Evolutionary conservation across 2,888 invertebrate species (phyloP), one percentile per base, ranked within the genome.

Genomic region (Drosophila dives): DNA sequence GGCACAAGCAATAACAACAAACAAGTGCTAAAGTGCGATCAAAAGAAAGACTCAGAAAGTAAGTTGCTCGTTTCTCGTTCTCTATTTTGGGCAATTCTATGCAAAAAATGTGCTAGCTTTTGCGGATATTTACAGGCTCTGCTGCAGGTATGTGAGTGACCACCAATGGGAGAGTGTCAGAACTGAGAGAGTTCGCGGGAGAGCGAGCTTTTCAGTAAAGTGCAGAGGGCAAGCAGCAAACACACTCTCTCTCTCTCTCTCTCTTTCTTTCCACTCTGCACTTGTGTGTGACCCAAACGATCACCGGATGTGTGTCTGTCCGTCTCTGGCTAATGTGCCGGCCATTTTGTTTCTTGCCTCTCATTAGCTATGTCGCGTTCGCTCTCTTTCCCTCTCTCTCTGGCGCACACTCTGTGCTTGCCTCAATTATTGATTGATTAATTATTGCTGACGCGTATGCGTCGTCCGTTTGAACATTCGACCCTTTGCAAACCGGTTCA

Each of bases 401-500:
- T 50, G 45, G 45, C 45, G 36, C 36, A 17, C 11, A 29, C 33
- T 38, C 36, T 62, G 54, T 42, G 84, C 75, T 75, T 86, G 81
- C 73, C 87, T 90, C 89, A 90, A 91, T 91, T 92, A 91, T 89
- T 91, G 86, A 90, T 91, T 91, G 92, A 92, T 91, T 91, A 91
- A 92, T 92, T 91, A 91, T 91, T 92, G 90, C 89, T 90, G 91
- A 92, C 92, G 91, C 92, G 91, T 90, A 85, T 87, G 87, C 74
- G 69, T 72, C 72, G 77, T 72, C 73, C 74, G 74, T 69, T 75
- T 58, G 70, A 64, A 77, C 78, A 72, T 81, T 72, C 89, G 83
- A 89, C 89, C 86, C 89, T 89, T 89, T 65, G 77, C 53, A 85
- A 86, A 86, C 85, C 85, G 85, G 85, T 86, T 86, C 89, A 71